These are phyloP conservation scores for Zaprionus obscuricornis DNA, from an alignment of 2,888 invertebrate genomes.

Conservation along the genomic window DNA sequence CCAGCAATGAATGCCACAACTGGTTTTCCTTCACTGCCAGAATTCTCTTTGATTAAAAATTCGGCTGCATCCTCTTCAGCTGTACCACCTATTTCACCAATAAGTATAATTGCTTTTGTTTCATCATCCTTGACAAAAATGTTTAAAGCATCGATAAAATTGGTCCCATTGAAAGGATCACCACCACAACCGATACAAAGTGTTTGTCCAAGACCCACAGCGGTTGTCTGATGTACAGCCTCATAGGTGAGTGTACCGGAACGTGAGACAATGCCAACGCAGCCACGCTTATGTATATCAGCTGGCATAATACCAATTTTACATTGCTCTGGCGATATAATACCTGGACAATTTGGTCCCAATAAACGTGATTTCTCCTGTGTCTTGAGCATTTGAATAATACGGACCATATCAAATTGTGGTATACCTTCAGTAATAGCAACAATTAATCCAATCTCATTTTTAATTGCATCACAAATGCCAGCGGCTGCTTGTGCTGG, in stretches of 20 bases:
- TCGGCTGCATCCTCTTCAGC: slow-evolving; percentile 98
- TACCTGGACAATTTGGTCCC: slow-evolving; percentile 99
- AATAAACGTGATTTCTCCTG: slow-evolving; percentile 96
- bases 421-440: slow-evolving; percentile 99
- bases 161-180: slow-evolving; percentile 99
- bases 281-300: slow-evolving; percentile 96
- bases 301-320: slow-evolving; percentile 99
- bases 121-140: slow-evolving; percentile 96
- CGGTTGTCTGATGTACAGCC: slow-evolving; percentile 98
- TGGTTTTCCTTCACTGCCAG: slow-evolving; percentile 95
- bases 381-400: slow-evolving; percentile 92
- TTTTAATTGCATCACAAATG: slow-evolving; percentile 96
- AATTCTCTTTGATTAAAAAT: slow-evolving; percentile 90
- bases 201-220: slow-evolving; percentile 94
- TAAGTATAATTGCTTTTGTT: slow-evolving; percentile 97
- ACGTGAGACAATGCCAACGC: slow-evolving; percentile 96
- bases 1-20: slow-evolving; percentile 99
- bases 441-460: slow-evolving; percentile 97
- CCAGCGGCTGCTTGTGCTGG: slow-evolving; percentile 95
- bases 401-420: slow-evolving; percentile 99
- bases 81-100: slow-evolving; percentile 99
- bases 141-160: slow-evolving; percentile 98
- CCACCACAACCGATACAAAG: slow-evolving; percentile 99
- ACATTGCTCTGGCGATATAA: slow-evolving; percentile 97
- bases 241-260: slow-evolving; percentile 99